These are phyloP conservation scores for Echinometra lucunter DNA, from an alignment of 53 echinoderm and acorn worm genomes.

Conservation along the genomic window DNA sequence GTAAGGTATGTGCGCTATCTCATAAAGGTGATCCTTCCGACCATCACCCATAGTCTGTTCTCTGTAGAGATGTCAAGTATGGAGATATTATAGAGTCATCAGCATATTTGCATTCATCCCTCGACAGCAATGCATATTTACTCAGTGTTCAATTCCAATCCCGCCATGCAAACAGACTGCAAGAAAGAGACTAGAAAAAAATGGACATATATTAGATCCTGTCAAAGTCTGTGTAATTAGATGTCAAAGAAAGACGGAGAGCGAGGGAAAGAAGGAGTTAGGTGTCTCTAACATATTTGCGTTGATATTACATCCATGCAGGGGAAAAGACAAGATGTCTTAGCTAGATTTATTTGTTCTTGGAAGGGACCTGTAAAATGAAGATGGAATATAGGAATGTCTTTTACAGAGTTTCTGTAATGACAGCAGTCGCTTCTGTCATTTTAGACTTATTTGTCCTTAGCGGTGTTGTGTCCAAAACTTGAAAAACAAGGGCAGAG, in stretches of 20 bases:
- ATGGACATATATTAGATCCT: constrained; percentile 23
- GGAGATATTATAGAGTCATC: constrained; percentile 48
- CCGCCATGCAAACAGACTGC: constrained; percentile 28
- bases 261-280: constrained; percentile 1
- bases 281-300: not conserved
- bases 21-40: not conserved
- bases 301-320: not conserved
- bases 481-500: not conserved
- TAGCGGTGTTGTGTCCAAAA: not conserved
- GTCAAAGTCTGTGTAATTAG: constrained; percentile 52
- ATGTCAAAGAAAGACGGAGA: constrained; percentile 30
- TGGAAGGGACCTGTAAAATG: not conserved
- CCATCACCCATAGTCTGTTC: not conserved
- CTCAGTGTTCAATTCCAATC: constrained; percentile 52
- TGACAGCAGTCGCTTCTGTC: not conserved
- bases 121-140: constrained; percentile 60
- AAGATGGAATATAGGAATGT: not conserved
- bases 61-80: not conserved
- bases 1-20: not conserved
- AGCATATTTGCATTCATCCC: constrained; percentile 57
- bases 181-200: not conserved
- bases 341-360: not conserved
- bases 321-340: not conserved
- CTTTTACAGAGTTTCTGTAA: not conserved
- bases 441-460: not conserved